These are phyloP conservation scores for Onychomys leucogaster DNA, from an alignment of 2,797 vertebrate genomes.

Conservation along the genomic window DNA sequence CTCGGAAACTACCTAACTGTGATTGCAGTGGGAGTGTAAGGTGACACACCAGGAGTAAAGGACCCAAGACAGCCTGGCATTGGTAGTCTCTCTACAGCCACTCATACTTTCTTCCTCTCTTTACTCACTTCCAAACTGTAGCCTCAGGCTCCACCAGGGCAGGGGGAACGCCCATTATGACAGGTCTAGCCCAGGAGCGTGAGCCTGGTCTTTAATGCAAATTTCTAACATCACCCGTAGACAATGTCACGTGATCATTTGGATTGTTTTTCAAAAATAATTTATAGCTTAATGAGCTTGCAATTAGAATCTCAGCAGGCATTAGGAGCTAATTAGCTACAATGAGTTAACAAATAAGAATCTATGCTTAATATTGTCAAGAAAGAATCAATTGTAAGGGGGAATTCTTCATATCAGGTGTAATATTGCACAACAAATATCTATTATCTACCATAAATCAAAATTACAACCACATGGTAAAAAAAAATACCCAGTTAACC, in stretches of 20 bases:
- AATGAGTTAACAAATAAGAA: slow-evolving; percentile 49
- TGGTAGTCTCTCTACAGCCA: background rate
- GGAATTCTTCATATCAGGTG: background rate
- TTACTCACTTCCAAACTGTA: background rate
- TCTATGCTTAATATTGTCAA: slow-evolving; percentile 7
- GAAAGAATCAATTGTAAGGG: slow-evolving; percentile 2
- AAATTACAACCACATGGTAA: background rate
- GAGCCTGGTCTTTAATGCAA: background rate
- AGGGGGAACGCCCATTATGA: background rate
- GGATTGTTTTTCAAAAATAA: slow-evolving; percentile 12
- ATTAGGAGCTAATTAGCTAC: slow-evolving; percentile 36
- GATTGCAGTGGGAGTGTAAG: background rate
- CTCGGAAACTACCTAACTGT: background rate
- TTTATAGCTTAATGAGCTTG: background rate
- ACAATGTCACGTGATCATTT: background rate
- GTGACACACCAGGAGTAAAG: background rate
- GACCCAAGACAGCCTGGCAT: background rate
- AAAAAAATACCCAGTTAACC: background rate
- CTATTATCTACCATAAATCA: background rate
- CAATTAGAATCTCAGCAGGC: slow-evolving; percentile 35
- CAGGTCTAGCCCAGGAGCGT: background rate
- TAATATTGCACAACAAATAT: slow-evolving; percentile 27
- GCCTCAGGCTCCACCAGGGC: background rate
- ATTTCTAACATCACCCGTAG: background rate
- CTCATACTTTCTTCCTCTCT: background rate